Evolutionary conservation across 2,113 vertebrate species (phyloP).

Genomic region (Gymnocephalus cernua): DNA sequence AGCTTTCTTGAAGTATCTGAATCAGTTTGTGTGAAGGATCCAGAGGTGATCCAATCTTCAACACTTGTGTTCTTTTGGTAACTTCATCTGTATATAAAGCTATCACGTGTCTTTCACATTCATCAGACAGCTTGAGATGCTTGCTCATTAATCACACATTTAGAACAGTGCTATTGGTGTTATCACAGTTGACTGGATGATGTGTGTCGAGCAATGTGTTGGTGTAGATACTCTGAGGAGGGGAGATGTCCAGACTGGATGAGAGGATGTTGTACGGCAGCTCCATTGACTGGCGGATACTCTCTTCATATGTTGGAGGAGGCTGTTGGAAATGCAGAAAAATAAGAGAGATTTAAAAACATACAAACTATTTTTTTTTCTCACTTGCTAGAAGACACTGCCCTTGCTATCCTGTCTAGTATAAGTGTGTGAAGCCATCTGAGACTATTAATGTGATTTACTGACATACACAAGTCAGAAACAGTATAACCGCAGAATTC

Average conservation of each 20-base stretch:
- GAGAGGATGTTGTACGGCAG: slow-evolving; percentile 64
- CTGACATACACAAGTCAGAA: neutral
- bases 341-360: neutral
- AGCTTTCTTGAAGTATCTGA: slow-evolving; percentile 45
- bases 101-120: neutral
- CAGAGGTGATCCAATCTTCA: neutral
- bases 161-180: slow-evolving; percentile 5
- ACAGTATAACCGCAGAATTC: neutral
- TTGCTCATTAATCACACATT: slow-evolving; percentile 52
- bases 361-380: neutral
- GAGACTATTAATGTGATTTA: neutral
- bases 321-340: slow-evolving; percentile 57
- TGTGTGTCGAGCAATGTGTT: slow-evolving; percentile 8
- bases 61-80: neutral
- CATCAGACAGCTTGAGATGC: neutral
- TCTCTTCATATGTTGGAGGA: slow-evolving; percentile 85
- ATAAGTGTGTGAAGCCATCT: neutral
- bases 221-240: slow-evolving; percentile 34
- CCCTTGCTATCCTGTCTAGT: neutral
- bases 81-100: slow-evolving; percentile 18
- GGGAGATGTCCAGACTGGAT: slow-evolving; percentile 23
- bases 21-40: slow-evolving; percentile 31
- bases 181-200: slow-evolving; percentile 23
- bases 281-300: slow-evolving; percentile 75
- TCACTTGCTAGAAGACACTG: neutral